Evolutionary conservation across 92 coral and sea anemone species (phyloP).

Genomic region (Zoanthus gigantus): DNA sequence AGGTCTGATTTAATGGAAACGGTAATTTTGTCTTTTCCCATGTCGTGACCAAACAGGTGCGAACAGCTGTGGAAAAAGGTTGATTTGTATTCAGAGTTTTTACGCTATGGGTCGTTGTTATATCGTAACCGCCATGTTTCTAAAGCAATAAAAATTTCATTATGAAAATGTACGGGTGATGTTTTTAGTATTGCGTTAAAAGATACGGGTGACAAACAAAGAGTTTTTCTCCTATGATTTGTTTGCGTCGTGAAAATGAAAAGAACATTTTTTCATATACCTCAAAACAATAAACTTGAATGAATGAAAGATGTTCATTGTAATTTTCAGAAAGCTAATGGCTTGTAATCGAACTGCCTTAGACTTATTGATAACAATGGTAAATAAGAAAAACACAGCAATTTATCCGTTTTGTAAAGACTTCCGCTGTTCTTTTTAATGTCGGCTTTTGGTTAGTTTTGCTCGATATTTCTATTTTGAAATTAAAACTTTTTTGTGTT

Average conservation of each 20-base stretch:
- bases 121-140: conserved; percentile 10
- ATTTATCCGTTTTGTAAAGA: background rate
- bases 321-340: background rate
- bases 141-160: conserved; percentile 46
- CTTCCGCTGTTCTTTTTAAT: conserved; percentile 9
- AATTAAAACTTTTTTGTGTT: background rate
- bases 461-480: background rate
- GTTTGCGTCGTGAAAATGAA: background rate
- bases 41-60: conserved; percentile 26
- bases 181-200: background rate
- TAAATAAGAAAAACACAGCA: conserved; percentile 17
- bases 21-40: background rate
- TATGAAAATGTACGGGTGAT: conserved; percentile 10
- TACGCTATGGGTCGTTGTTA: background rate
- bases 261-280: conserved; percentile 1
- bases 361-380: conserved; percentile 9
- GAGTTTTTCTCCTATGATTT: background rate
- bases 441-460: background rate
- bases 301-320: conserved; percentile 17
- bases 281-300: conserved; percentile 20
- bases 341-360: conserved; percentile 16
- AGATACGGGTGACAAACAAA: conserved; percentile 7
- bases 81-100: background rate
- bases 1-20: conserved; percentile 7
- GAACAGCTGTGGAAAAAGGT: background rate